Evolutionary conservation across 2,888 invertebrate genomes (phyloP).

Genomic region (Oeneis ivallda): DNA sequence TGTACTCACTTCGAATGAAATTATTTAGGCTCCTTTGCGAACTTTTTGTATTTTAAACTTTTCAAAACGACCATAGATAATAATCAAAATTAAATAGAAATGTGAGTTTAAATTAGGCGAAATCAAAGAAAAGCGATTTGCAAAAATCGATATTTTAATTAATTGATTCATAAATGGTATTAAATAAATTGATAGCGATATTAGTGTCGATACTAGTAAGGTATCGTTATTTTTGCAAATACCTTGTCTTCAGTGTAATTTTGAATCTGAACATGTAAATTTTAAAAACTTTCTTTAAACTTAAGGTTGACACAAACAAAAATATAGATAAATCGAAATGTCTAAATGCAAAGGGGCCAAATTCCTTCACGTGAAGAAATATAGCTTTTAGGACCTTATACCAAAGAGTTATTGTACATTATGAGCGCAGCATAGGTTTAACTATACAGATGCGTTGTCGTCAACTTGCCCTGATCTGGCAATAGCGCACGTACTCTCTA

Average conservation of each 20-base stretch:
- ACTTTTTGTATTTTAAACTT: not conserved
- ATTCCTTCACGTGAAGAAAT: conserved; percentile 63
- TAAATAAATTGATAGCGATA: not conserved
- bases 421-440: conserved; percentile 61
- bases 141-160: too few species aligned
- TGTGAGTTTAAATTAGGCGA: not conserved
- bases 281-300: not conserved
- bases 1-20: conserved; percentile 31
- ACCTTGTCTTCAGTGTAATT: not conserved
- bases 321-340: conserved; percentile 31
- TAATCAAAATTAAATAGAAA: conserved; percentile 19
- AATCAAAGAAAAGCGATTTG: not conserved
- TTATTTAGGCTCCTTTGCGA: conserved; percentile 37
- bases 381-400: conserved; percentile 77
- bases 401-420: conserved; percentile 81
- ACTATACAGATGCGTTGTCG: too few species aligned
- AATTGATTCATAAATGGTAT: not conserved
- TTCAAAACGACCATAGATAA: conserved; percentile 20
- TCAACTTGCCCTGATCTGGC: too few species aligned
- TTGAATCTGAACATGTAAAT: not conserved
- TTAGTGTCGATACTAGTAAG: not conserved
- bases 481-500: too few species aligned
- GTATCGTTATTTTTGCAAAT: not conserved
- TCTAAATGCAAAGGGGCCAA: conserved; percentile 62
- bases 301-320: not conserved